phyloP scores from a whole-genome alignment of 2,888 invertebrate genomes.

The Tachina fera region DNA sequence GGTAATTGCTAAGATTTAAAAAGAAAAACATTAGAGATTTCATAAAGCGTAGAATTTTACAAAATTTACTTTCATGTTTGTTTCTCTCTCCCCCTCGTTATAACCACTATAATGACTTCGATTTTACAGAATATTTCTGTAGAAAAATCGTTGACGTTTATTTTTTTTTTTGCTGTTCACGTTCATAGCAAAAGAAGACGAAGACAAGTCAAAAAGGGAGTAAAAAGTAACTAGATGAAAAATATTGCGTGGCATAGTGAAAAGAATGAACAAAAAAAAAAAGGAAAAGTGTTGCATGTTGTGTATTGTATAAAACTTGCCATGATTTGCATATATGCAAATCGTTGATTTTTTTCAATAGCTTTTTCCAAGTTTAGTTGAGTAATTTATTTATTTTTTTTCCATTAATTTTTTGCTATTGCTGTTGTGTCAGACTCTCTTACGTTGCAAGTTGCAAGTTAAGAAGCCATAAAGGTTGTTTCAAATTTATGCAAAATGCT shows the following conservation, averaged over 20 bases:
- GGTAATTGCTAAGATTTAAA: conserved; percentile 55
- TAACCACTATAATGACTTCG: conserved; percentile 35
- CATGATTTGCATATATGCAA: conserved; percentile 69
- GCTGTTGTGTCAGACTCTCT: conserved; percentile 42
- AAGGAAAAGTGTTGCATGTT: conserved; percentile 68
- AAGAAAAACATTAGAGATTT: conserved; percentile 36
- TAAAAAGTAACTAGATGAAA: neutral
- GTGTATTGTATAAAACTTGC: conserved; percentile 49
- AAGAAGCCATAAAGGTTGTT: conserved; percentile 70
- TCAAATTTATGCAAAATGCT: conserved; percentile 68
- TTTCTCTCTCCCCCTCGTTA: neutral
- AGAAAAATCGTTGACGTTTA: conserved; percentile 2
- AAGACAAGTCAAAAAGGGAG: conserved; percentile 15
- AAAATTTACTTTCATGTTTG: neutral
- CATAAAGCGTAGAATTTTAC: conserved; percentile 48
- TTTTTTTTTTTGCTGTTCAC: neutral
- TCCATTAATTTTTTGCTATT: neutral
- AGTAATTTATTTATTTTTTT: conserved; percentile 28
- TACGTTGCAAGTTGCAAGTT: conserved; percentile 61
- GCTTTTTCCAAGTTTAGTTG: conserved; percentile 39
- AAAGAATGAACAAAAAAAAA: conserved; percentile 24
- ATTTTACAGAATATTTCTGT: conserved; percentile 20
- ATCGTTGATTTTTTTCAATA: conserved; percentile 25
- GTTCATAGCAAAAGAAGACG: neutral
- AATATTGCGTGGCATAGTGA: neutral